Base-by-base conservation (phyloP, 2,888 invertebrate genomes). In the Pandemis cinnamomeana region DNA sequence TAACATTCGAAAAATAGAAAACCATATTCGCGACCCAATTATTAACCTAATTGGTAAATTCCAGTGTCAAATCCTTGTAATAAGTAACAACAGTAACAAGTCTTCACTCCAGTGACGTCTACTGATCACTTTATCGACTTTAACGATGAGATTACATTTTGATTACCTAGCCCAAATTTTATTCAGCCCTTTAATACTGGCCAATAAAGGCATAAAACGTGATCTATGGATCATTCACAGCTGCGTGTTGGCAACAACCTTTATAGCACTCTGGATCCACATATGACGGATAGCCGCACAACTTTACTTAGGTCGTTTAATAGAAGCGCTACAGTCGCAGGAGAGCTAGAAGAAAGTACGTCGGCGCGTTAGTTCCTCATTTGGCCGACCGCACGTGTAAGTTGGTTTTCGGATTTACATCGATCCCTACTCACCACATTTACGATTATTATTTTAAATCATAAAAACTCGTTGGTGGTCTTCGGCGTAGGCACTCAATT, bases 171-270 rank as follows among this genome's bases (percentile, higher is more conserved):
- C 15, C 64, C 64, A 51, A 42, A 58, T 58, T 74, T 67, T 27
- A 70, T 80, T 72, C 71, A 70, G 51, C 79, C 75, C 76, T 77
- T 76, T 27, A 78, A 70, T 75, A 77, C 76, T 66, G 73, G 67
- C 76, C 79, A 81, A 81, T 86, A 83, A 82, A 85, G 77, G 76
- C 53, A 86, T 87, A 84, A 84, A 84, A 72, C 72, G 73, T 86
- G 85, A 88, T 87, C 83, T 81, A 88, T 87, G 80, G 85, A 85
- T 83, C 84, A 81, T 84, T 84, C 81, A 79, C 79, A 77, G 76
- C 75, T 76, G 77, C 78, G 75, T 77, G 77, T 76, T 82, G 71
- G 77, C 81, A 82, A 81, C 83, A 81, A 58, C 79, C 79, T 87
- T 87, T 88, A 89, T 84, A 76, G 83, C 80, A 80, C 83, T 82